A percentile compares a stretch with the other conserved stretches of the same genome.
Evolutionary conservation across 2,888 invertebrate species (phyloP).

Genomic region (Atrina japonica): DNA sequence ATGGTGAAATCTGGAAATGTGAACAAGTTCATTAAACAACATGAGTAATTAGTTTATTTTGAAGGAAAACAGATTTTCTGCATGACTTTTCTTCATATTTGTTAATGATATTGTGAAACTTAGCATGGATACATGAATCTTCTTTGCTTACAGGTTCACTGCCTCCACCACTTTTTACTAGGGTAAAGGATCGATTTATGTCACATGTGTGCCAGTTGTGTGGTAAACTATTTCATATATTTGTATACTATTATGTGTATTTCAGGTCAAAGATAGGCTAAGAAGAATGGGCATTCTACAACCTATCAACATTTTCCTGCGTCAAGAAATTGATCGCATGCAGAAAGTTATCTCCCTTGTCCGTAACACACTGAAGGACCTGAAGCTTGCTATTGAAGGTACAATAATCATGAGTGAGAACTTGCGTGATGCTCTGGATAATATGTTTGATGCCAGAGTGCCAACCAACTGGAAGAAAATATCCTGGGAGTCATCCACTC

Average conservation of each 20-base stretch:
- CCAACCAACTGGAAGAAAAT: slow-evolving; percentile 96
- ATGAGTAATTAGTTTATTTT: too few species aligned
- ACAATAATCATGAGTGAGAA: slow-evolving; percentile 98
- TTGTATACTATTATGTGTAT: background rate
- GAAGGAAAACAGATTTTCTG: too few species aligned
- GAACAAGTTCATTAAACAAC: too few species aligned
- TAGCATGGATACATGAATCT: too few species aligned
- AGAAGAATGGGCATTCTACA: slow-evolving; percentile 94
- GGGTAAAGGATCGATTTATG: too few species aligned
- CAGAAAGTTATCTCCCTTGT: slow-evolving; percentile 91
- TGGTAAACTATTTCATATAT: background rate
- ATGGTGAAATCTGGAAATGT: too few species aligned
- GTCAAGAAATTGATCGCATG: slow-evolving; percentile 89
- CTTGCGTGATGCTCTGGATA: slow-evolving; percentile 92
- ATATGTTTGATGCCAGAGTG: slow-evolving; percentile 97
- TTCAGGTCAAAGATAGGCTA: slow-evolving; percentile 87
- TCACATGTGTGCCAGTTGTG: background rate
- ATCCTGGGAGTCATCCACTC: slow-evolving; percentile 98
- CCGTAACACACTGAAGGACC: slow-evolving; percentile 90
- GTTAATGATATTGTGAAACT: too few species aligned
- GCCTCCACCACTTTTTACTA: too few species aligned
- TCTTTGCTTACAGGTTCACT: too few species aligned
- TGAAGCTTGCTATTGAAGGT: slow-evolving; percentile 97
- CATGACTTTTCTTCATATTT: too few species aligned
- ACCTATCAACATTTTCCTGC: slow-evolving; percentile 97